phyloP scores from a whole-genome alignment of 2,888 invertebrate genomes.

The Disparrhopalites patrizii region DNA sequence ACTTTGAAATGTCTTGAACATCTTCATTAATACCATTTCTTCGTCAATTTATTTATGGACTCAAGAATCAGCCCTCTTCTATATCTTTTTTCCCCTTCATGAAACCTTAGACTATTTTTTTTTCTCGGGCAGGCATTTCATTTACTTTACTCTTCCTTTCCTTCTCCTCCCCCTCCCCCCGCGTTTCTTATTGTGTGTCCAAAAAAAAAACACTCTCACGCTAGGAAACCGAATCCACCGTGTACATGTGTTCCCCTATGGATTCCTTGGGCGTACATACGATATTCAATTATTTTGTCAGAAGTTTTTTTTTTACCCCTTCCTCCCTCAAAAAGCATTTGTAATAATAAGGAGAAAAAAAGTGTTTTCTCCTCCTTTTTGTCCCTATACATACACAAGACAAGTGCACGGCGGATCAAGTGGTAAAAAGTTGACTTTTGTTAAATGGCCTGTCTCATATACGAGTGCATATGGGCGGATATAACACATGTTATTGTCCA shows the following conservation, averaged over 20 bases:
- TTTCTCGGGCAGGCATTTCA: no score
- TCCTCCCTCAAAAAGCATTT: not conserved
- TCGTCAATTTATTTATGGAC: no score
- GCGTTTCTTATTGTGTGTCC: not conserved
- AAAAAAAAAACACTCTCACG: no score
- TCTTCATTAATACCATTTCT: no score
- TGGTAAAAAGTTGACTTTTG: constrained; percentile 21
- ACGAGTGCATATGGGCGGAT: constrained; percentile 3
- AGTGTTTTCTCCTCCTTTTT: not conserved
- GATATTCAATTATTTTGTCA: not conserved
- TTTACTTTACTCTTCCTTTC: no score
- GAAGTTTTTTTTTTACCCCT: not conserved
- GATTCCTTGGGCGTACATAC: not conserved
- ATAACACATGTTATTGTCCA: constrained; percentile 17
- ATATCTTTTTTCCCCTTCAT: no score
- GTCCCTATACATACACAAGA: not conserved
- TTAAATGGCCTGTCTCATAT: constrained; percentile 17
- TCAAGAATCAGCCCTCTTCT: no score
- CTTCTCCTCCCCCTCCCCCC: not conserved
- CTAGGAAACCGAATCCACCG: no score
- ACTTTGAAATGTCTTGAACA: no score
- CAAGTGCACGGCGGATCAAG: not conserved
- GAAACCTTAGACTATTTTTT: no score
- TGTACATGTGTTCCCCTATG: no score
- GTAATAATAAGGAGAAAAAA: not conserved